phyloP scores from a whole-genome alignment of 1,140 invertebrate species.

The Drosophila setifemur region DNA sequence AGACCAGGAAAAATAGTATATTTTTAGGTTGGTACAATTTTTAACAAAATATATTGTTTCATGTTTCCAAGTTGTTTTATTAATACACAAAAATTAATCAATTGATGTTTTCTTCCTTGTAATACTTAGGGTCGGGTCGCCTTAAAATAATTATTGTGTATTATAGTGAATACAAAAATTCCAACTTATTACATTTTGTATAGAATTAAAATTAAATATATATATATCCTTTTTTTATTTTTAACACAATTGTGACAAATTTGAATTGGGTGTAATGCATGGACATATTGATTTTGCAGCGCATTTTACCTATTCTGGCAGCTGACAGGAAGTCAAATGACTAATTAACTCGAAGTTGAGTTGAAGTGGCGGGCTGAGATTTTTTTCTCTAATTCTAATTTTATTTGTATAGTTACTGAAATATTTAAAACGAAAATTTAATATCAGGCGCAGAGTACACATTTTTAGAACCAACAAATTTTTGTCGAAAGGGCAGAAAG shows the following conservation, averaged over 20 bases:
- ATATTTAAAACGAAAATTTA: constrained; percentile 56
- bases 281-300: not conserved
- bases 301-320: constrained; percentile 21
- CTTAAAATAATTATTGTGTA: no score
- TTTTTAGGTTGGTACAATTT: no score
- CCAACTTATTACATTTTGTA: no score
- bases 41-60: no score
- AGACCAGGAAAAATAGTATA: no score
- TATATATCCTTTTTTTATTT: no score
- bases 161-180: no score
- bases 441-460: constrained; percentile 2
- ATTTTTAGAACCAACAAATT: constrained; percentile 15
- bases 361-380: constrained; percentile 6
- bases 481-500: constrained; percentile 11
- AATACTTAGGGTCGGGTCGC: no score
- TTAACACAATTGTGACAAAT: not conserved
- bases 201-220: no score
- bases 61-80: no score
- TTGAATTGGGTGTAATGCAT: not conserved
- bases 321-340: constrained; percentile 80
- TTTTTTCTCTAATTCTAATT: constrained; percentile 20
- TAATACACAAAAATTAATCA: no score
- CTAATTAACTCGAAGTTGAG: constrained; percentile 62
- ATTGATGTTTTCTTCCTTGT: no score
- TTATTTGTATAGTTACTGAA: constrained; percentile 67